phyloP scores from a whole-genome alignment of 2,113 vertebrate genomes.

The Pogonocichla stellata region DNA sequence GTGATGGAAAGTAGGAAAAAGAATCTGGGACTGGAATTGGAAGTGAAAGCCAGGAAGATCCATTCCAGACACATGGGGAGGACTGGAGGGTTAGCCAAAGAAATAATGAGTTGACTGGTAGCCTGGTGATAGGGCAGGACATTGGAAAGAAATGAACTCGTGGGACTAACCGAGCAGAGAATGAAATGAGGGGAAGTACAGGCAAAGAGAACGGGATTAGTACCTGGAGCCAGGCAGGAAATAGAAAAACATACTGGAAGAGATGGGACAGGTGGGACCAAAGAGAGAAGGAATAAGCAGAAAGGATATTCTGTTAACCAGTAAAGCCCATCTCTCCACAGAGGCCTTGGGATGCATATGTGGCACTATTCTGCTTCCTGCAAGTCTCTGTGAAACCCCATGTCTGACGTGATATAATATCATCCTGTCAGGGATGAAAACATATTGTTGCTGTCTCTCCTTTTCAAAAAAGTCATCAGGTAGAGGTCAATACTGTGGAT shows the following conservation, averaged over 20 bases:
- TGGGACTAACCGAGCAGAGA: not conserved
- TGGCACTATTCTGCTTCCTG: not conserved
- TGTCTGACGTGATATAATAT: not conserved
- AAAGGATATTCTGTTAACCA: not conserved
- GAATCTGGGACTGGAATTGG: not conserved
- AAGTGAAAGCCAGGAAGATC: not conserved
- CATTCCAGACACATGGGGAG: not conserved
- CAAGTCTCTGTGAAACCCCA: not conserved
- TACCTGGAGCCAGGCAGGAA: not conserved
- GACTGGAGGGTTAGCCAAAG: not conserved
- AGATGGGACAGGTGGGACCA: not conserved
- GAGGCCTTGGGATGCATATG: not conserved
- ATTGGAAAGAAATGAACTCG: not conserved
- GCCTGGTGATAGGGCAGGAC: not conserved
- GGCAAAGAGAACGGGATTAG: not conserved
- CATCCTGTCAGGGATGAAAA: not conserved
- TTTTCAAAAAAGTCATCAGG: not conserved
- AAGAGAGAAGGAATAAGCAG: not conserved
- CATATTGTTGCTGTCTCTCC: not conserved
- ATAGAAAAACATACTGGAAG: not conserved
- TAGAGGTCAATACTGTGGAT: not conserved
- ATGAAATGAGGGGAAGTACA: not conserved
- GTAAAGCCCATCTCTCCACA: not conserved
- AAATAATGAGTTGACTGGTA: not conserved
- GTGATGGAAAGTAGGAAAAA: not conserved